Evolutionary conservation across 2,797 vertebrate genomes (phyloP), one percentile per base, ranked within the genome.

Genomic region (Gila robusta): DNA sequence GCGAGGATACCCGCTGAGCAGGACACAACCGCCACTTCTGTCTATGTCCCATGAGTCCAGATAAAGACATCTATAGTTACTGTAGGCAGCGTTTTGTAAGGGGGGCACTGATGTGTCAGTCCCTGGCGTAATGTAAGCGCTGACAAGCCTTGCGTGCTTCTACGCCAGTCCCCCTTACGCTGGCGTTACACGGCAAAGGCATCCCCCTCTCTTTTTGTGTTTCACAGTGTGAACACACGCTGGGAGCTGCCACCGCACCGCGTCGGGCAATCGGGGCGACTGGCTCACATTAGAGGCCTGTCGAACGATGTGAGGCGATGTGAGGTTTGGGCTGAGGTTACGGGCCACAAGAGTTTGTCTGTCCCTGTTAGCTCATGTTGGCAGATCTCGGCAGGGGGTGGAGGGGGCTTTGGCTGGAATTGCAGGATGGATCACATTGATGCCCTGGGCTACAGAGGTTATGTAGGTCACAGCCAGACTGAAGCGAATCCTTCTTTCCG

Each of bases 391-490:
- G 87, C 70, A 80, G 90, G 91, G 89, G 83, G 72, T 84, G 35
- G 80, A 77, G 83, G 77, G 59, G 66, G 81, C 69, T 86, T 85
- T 85, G 85, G 72, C 84, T 84, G 72, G 84, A 88, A 87, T 88
- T 86, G 80, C 81, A 77, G 87, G 85, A 64, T 74, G 86, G 87
- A 93, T 95, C 93, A 94, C 92, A 91, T 89, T 93, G 92, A 91
- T 86, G 94, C 94, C 92, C 91, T 90, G 84, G 93, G 94, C 94
- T 93, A 92, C 91, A 90, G 94, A 93, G 95, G 95, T 96, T 95
- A 95, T 96, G 94, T 96, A 96, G 95, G 96, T 96, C 95, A 96
- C n/a, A 87, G 87, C 82, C 83, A 87, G 91, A 90, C 92, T 92
- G 91, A 90, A 90, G 91, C 79, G 79, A 93, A 93, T 93, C 92